phyloP scores from a whole-genome alignment of 2,113 vertebrate genomes.

The Trachemys scripta region DNA sequence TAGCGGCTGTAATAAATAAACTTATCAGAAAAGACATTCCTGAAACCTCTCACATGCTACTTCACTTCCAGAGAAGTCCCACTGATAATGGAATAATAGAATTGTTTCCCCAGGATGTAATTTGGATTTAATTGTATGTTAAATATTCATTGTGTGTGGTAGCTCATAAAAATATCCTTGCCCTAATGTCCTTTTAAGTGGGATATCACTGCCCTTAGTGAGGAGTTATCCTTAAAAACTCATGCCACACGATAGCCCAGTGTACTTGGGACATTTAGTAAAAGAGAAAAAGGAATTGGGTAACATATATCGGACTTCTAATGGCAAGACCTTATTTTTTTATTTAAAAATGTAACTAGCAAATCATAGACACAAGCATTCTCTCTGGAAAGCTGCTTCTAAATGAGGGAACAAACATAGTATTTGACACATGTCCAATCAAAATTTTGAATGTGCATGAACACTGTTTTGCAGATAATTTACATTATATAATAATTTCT shows the following conservation, averaged over 20 bases:
- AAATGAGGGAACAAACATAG: background rate
- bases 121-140: background rate
- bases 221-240: background rate
- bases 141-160: background rate
- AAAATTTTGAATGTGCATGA: background rate
- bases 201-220: background rate
- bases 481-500: too few species aligned
- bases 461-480: background rate
- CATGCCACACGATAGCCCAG: background rate
- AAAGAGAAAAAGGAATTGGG: background rate
- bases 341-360: too few species aligned
- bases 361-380: background rate
- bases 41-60: constrained; percentile 13
- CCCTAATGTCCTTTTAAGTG: background rate
- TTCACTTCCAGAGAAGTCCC: background rate
- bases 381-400: background rate
- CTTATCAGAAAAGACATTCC: constrained; percentile 40
- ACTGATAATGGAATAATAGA: background rate
- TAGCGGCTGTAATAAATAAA: constrained; percentile 13
- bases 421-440: background rate
- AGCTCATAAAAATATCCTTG: background rate
- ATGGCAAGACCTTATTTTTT: background rate
- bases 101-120: background rate
- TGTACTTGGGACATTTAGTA: background rate
- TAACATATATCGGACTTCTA: background rate